These are phyloP conservation scores for Lepas anatifera DNA, from an alignment of 2,888 invertebrate genomes.

Conservation along the genomic window DNA sequence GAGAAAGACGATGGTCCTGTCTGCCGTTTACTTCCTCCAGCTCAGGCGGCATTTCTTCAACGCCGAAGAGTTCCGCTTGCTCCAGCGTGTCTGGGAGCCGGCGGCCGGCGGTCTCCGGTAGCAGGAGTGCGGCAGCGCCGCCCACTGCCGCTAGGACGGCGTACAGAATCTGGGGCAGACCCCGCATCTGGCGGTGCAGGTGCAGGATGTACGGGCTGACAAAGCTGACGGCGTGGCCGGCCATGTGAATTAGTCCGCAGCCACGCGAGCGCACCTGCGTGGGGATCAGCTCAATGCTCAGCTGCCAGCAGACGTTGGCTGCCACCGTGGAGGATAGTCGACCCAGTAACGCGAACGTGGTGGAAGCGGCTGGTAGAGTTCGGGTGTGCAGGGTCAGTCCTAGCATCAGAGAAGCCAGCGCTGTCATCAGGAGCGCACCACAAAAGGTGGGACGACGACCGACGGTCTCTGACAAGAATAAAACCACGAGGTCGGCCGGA, in stretches of 20 bases:
- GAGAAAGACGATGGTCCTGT: too few relatives aligned
- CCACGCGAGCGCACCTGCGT: constrained; percentile 9
- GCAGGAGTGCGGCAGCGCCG: constrained; percentile 14
- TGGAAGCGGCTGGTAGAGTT: background rate
- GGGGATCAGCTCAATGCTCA: constrained; percentile 20
- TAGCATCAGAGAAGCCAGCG: background rate
- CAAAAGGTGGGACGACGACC: constrained; percentile 17
- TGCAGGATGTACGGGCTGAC: constrained; percentile 15
- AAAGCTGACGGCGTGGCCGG: constrained; percentile 14
- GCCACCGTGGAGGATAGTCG: constrained; percentile 21
- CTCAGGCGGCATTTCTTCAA: background rate
- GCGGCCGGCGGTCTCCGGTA: constrained; percentile 22
- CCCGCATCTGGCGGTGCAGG: constrained; percentile 14
- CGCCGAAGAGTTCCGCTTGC: constrained; percentile 21
- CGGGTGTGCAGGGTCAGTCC: background rate
- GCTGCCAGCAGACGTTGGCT: constrained; percentile 20
- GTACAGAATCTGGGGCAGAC: constrained; percentile 18
- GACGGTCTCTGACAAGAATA: constrained; percentile 16
- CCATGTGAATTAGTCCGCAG: constrained; percentile 13
- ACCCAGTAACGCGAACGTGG: constrained; percentile 16
- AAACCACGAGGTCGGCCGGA: constrained; percentile 20
- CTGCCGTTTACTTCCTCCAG: too few relatives aligned
- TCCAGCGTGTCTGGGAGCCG: constrained; percentile 21
- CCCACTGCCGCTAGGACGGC: constrained; percentile 16
- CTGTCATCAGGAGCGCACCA: background rate